Conservation (phyloP, 2,113 vertebrate genomes). For the Sylvia atricapilla region DNA sequence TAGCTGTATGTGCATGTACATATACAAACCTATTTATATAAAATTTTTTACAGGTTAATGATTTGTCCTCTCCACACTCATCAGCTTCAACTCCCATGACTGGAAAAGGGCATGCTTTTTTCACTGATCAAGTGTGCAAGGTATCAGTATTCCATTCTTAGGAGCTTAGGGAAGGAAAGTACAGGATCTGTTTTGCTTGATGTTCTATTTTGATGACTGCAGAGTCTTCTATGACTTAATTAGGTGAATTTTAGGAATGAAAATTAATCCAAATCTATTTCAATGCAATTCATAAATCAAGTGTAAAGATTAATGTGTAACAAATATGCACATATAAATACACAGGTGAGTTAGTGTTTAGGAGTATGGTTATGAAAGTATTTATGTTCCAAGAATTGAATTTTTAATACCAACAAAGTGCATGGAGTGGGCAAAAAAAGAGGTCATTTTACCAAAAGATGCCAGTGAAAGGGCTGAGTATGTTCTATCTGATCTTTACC, state of each 20-base stretch:
- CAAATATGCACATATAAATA: background rate
- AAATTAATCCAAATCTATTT: background rate
- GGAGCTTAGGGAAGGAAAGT: background rate
- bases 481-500: background rate
- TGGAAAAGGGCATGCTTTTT: slow-evolving; percentile 77
- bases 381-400: background rate
- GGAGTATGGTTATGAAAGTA: background rate
- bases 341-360: background rate
- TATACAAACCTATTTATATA: background rate
- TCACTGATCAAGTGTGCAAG: slow-evolving; percentile 76
- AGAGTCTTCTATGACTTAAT: background rate
- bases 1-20: background rate
- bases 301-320: background rate
- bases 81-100: slow-evolving; percentile 79
- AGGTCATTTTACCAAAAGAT: background rate
- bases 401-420: background rate
- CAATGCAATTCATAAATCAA: background rate
- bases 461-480: background rate
- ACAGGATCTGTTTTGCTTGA: background rate
- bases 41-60: slow-evolving; percentile 70
- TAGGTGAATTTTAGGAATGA: background rate
- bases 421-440: background rate
- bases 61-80: slow-evolving; percentile 73
- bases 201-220: background rate
- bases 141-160: slow-evolving; percentile 34